Evolutionary conservation across 1,140 invertebrate genomes (phyloP), one percentile per base, ranked within the genome.

Genomic region (Epicauta chinensis): DNA sequence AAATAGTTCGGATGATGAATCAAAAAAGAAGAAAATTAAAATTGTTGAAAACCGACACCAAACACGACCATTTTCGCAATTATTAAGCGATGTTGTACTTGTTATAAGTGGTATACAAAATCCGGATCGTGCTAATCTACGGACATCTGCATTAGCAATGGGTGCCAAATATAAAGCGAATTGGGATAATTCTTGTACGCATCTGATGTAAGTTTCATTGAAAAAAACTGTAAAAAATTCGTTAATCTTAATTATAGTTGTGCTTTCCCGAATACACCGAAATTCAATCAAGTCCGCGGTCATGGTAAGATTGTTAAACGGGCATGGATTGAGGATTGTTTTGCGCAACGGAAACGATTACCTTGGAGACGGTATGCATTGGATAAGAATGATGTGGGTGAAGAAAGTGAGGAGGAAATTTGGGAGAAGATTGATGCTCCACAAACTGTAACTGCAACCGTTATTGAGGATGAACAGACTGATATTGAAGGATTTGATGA

Each of bases 191-290:
- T 64, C 65, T 35, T 91, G 87, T 69, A 92, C 89, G 6, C 90
- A 93, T 74, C 79, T 93, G 43, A 76, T 93, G 87, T 91, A 76
- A 77, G n/a, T n/a, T n/a, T n/a, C n/a, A n/a, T n/a, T n/a, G n/a
- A n/a, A n/a, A n/a, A n/a, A n/a, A n/a, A n/a, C n/a, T n/a, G n/a
- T n/a, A 76, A 73, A 44, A 40, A 17, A n/a, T n/a, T n/a, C n/a
- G n/a, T n/a, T n/a, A n/a, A n/a, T n/a, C n/a, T n/a, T 2, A 38
- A 44, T 72, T 72, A 29, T 61, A 91, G 89, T 39, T 93, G 91
- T 77, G 91, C 91, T 12, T 93, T 92, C 75, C 68, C 78, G 2
- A 92, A 93, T 66, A 94, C 91, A 16, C 91, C 91, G 10, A 94
- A 94, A 68, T 89, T 85, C 65, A 77, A 80, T 44, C 78, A 87